Base-by-base conservation (phyloP, 2,888 invertebrate genomes). In the Odiellus spinosus region DNA sequence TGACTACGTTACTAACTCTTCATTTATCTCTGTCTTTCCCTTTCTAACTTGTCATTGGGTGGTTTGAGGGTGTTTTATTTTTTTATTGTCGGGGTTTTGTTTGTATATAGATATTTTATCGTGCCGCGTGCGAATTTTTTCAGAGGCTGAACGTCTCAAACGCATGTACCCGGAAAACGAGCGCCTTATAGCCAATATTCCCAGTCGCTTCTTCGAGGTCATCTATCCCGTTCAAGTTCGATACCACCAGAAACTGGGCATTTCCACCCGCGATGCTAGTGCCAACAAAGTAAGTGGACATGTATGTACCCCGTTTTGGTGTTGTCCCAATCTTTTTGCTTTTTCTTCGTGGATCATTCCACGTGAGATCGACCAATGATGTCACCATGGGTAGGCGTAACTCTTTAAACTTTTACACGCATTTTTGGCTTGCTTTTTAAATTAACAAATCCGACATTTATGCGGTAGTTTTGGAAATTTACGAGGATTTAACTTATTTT, bases 211-310 rank as follows among this genome's bases (percentile, higher is more conserved):
- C 71, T 88, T 87, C 72, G 87, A 88, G 72, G 87, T 88, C 70
- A 86, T 88, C 62, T 88, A 87, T 72, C 88, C 88, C 57, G 86
- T 87, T 59, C 88, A 88, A 74, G 73, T 87, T 68, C 78, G 87
- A 54, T 86, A 88, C 71, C 87, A 88, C 77, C 85, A 87, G 73
- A 87, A 87, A 73, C 83, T 88, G 82, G 88, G 87, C 70, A 87
- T 88, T 68, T 87, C 86, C 60, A 88, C 88, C 59, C 75, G 88
- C 68, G 87, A 87, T 74, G 18, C 38, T 18, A 38, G 17, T 38
- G 58, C 58, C 49, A 59, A 59, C 47, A 60, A 60, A 56, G 38
- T 38, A 38, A 18, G 38, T 4, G 38, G 18, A 38, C 26, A 26
- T 26, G 26, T 26, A 26, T 26, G 26, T 26, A 26, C 26, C 26